These are phyloP conservation scores for Pogona vitticeps DNA, from an alignment of 2,113 vertebrate genomes.

Conservation along the genomic window DNA sequence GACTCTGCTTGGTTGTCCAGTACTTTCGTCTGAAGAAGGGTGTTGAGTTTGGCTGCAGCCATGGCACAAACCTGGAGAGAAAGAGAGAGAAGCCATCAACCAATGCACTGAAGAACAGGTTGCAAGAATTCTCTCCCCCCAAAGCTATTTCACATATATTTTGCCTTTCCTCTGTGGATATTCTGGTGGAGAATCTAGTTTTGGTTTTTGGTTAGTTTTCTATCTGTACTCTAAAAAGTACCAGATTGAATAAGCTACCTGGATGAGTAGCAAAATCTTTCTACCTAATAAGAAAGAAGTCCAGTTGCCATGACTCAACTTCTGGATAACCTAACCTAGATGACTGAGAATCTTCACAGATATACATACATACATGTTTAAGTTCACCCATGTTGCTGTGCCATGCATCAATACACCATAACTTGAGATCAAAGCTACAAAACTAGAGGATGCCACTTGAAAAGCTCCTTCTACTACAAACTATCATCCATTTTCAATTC, in stretches of 20 bases:
- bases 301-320: too few species aligned
- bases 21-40: slow-evolving; percentile 93
- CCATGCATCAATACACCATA: neutral
- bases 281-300: too few species aligned
- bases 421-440: too few species aligned
- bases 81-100: slow-evolving; percentile 13
- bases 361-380: neutral
- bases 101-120: neutral
- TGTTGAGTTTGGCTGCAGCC: slow-evolving; percentile 95
- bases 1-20: slow-evolving; percentile 93
- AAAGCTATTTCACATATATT: neutral
- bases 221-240: too few species aligned
- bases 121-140: too few species aligned
- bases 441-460: neutral
- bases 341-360: too few species aligned
- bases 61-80: slow-evolving; percentile 87
- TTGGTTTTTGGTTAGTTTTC: too few species aligned
- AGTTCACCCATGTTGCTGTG: neutral
- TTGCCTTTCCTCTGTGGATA: neutral
- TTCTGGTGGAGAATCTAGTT: neutral
- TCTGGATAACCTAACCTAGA: too few species aligned
- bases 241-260: too few species aligned
- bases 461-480: neutral
- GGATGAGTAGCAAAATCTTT: neutral
- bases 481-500: neutral